Conservation (phyloP, 2,888 invertebrate species). For the Leptopterna dolabrata region DNA sequence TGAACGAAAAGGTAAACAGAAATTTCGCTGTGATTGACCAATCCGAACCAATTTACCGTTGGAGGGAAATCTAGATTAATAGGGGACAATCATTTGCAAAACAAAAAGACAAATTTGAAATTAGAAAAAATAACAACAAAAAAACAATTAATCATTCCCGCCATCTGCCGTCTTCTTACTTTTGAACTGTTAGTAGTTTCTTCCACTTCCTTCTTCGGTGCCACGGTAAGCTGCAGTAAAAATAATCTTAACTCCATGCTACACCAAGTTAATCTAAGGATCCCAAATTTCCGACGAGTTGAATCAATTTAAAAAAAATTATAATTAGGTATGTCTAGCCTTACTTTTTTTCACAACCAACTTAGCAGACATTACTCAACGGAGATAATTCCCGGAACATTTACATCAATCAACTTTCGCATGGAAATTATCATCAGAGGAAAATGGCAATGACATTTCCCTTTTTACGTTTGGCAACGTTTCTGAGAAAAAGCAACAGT, state of each 20-base stretch:
- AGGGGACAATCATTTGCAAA: slow-evolving; percentile 13
- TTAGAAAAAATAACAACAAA: slow-evolving; percentile 5
- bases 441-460: too few species aligned
- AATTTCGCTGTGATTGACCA: slow-evolving; percentile 19
- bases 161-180: slow-evolving; percentile 46
- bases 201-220: slow-evolving; percentile 56
- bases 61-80: background rate
- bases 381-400: too few species aligned
- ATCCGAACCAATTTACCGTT: background rate
- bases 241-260: slow-evolving; percentile 30
- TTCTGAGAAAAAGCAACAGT: too few species aligned
- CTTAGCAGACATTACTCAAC: too few species aligned
- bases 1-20: too few species aligned
- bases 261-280: background rate
- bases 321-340: too few species aligned
- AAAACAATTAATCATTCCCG: slow-evolving; percentile 20
- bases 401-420: too few species aligned
- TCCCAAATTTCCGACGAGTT: background rate
- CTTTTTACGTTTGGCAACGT: too few species aligned
- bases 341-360: too few species aligned
- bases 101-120: background rate
- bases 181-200: slow-evolving; percentile 54
- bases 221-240: slow-evolving; percentile 54
- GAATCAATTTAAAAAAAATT: too few species aligned
- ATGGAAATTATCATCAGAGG: too few species aligned